These are phyloP conservation scores for Torymus auratus DNA, from an alignment of 2,888 invertebrate species.

Conservation along the genomic window DNA sequence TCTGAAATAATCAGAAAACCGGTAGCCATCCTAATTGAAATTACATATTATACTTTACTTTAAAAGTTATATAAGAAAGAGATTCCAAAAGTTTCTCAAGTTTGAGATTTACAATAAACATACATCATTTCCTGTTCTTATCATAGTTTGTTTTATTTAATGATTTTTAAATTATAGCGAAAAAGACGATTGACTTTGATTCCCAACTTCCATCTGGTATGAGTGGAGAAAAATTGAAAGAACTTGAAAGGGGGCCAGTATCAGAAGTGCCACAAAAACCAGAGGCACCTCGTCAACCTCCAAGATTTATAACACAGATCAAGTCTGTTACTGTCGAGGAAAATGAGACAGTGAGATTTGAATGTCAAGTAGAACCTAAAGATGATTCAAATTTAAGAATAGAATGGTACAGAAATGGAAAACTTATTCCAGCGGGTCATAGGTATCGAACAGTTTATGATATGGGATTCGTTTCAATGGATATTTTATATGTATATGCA, in stretches of 20 bases:
- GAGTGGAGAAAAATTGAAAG: slow-evolving; percentile 94
- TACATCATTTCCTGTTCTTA: no score
- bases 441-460: slow-evolving; percentile 94
- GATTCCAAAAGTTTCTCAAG: no score
- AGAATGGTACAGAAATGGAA: slow-evolving; percentile 96
- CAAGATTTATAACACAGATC: slow-evolving; percentile 92
- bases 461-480: slow-evolving; percentile 95
- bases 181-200: slow-evolving; percentile 87
- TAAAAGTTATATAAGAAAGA: no score
- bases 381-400: slow-evolving; percentile 93
- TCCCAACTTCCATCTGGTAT: slow-evolving; percentile 95
- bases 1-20: no score
- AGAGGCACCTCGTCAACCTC: slow-evolving; percentile 86
- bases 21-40: no score
- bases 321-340: slow-evolving; percentile 91
- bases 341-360: slow-evolving; percentile 94
- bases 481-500: slow-evolving; percentile 93
- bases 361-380: slow-evolving; percentile 96
- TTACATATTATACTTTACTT: no score
- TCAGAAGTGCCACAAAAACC: slow-evolving; percentile 79
- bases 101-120: no score
- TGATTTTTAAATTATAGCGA: slow-evolving; percentile 70
- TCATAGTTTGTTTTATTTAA: no score
- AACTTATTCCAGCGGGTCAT: slow-evolving; percentile 91
- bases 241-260: slow-evolving; percentile 90